These are phyloP conservation scores for Adelosebastes latens DNA, from an alignment of 2,797 vertebrate genomes.

Conservation along the genomic window DNA sequence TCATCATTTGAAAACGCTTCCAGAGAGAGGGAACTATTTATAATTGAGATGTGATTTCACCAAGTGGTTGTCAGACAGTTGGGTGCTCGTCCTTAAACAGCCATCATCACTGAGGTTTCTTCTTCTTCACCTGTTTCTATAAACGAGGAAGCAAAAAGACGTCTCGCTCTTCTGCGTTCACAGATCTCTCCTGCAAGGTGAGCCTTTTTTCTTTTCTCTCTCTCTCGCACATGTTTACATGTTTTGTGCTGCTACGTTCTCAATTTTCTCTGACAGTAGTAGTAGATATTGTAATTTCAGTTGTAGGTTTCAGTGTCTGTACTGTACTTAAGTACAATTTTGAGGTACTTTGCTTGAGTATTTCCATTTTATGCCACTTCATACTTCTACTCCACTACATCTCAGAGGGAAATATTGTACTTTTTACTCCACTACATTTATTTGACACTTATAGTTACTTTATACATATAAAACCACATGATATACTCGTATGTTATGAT, in stretches of 20 bases:
- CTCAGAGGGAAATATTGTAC: no score
- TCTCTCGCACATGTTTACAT: not conserved
- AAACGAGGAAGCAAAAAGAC: conserved; percentile 3
- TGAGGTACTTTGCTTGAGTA: no score
- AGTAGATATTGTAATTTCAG: not conserved
- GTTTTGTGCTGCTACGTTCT: not conserved
- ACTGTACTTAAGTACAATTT: not conserved
- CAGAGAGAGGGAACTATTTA: conserved; percentile 45
- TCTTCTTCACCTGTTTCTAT: not conserved
- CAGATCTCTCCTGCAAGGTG: conserved; percentile 13
- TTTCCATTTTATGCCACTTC: no score
- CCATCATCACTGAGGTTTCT: not conserved
- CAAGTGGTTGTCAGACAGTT: conserved; percentile 39
- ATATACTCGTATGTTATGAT: not conserved
- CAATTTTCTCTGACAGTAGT: not conserved
- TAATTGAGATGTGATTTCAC: conserved; percentile 53
- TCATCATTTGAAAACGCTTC: not conserved
- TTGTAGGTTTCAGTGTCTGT: not conserved
- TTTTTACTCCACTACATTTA: no score
- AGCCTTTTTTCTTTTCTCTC: conserved; percentile 24
- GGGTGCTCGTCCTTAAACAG: not conserved
- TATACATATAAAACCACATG: not conserved
- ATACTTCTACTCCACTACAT: no score
- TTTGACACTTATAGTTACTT: not conserved
- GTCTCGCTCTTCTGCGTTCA: not conserved